Evolutionary conservation across 1,140 invertebrate species (phyloP), one percentile per base, ranked within the genome.

Genomic region (Mylabris phalerata): DNA sequence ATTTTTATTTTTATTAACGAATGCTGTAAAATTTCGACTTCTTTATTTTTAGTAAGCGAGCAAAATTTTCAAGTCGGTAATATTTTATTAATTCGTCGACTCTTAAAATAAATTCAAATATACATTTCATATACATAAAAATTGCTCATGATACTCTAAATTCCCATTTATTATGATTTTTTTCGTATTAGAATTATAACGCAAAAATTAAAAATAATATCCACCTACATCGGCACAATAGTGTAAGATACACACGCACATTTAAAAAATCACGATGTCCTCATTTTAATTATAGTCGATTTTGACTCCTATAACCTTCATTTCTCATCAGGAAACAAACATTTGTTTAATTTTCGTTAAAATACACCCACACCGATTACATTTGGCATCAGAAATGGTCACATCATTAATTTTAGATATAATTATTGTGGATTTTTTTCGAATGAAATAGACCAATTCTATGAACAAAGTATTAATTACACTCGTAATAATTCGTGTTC

Each of bases 21-120:
- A 32, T 42, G 51, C 51, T 54, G 51, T 54, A 54, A 54, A 54
- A 54, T 54, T 54, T 54, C 46, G 32, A 54, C 51, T 54, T 54
- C 51, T 54, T 54, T 54, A 54, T 54, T 54, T 54, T 54, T 54
- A 54, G 51, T 54, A 54, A 45, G 51, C 46, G 51, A 54, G 51
- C 51, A 45, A 32, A 54, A 54, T 54, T 54, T 54, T 54, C 51
- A 45, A 13, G 51, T 41, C 10, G 50, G 50, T 52, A 52, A 52
- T 52, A 52, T 52, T 54, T 54, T 54, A 54, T 54, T 54, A 54
- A 54, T 54, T 54, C 51, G 51, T 54, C 44, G 32, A 32, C 27
- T 46, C 48, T 50, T 11, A 45, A 54, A 54, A 54, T 54, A 54
- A 54, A 52, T 43, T 52, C n/a, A 41, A 39, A 52, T 27, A 52